Evolutionary conservation across 1,140 invertebrate genomes (phyloP), one percentile per base, ranked within the genome.

Genomic region (Ganaspis sp.): DNA sequence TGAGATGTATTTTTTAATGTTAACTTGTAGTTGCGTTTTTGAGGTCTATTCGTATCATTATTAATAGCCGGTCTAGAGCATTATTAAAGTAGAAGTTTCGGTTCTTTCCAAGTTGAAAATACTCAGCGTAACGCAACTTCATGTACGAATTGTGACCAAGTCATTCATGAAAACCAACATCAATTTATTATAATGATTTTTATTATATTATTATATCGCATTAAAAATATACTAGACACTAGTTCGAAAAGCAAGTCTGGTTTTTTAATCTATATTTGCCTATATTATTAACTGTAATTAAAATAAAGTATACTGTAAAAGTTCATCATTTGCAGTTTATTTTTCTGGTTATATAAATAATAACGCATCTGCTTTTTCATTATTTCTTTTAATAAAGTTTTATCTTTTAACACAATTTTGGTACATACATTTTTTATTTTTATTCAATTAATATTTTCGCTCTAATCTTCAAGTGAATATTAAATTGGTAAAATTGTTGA

Each of bases 261-360:
- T 79, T 79, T 75, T 73, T 75, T 75, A 79, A 79, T 79, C 74
- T 79, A 74, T 79, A 79, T 58, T 79, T 21, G 37, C 49, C 17
- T 75, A 15, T 19, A 72, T 73, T 64, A 64, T 40, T 71, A 75
- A 29, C 19, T 74, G 42, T 73, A 73, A 79, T 17, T 26, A 69
- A 78, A 78, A 74, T 78, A 75, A 79, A 79, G 70, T 53, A 72
- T 75, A 64, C 26, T 64, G 58, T 64, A 64, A 29, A 64, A 64
- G 9, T 64, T 29, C 4, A 58, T 45, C 40, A 15, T 45, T 15
- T 49, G 17, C 17, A 17, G n/a, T 49, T 15, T 4, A 49, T 17
- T 17, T 45, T 45, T 45, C 5, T 15, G n/a, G n/a, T n/a, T n/a
- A n/a, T n/a, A n/a, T 34, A 34, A 34, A 34, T 34, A 34, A 34